Evolutionary conservation across 2,797 vertebrate genomes (phyloP), one percentile per base, ranked within the genome.

Genomic region (Buceros bicornis): DNA sequence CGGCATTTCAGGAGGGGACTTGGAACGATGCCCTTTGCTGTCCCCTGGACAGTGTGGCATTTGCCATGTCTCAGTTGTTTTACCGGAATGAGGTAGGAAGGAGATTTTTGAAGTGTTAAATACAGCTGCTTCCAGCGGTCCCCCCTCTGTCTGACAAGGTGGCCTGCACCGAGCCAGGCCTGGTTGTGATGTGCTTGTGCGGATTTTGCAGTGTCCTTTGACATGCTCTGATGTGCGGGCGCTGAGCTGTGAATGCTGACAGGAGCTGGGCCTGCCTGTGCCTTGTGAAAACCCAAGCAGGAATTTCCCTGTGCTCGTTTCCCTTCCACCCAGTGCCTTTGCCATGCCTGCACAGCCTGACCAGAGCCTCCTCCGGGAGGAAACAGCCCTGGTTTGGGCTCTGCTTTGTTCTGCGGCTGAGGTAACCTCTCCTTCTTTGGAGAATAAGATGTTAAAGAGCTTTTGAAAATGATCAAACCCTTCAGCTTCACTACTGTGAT

Each of bases 401-500:
- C 53, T 33, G 57, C 88, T 94, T 94, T 93, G 80, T 78, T 95
- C 80, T 0, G 2, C 11, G 61, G 61, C 85, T 93, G 61, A 2
- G 5, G 33, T 19, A 82, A 92, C 76, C 79, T 93, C 93, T 73
- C 71, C 58, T 82, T 40, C 95, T 93, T 95, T 81, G 76, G 56
- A 95, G 82, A 95, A 85, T 57, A 77, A 91, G 82, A 94, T 66
- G 78, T 85, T 94, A 86, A 95, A 78, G 89, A 90, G 93, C 76
- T 89, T 90, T 94, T 81, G 90, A 91, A 92, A 94, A 93, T 81
- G 87, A 97, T 96, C 94, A 95, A 96, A 86, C 92, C 85, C 76
- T 89, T 95, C 93, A 89, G 79, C 65, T 91, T 87, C 72, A 40
- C 94, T 91, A n/a, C 94, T 96, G 96, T 94, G 94, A 97, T 95